Evolutionary conservation across 2,888 invertebrate genomes (phyloP).

Genomic region (Thera britannica): DNA sequence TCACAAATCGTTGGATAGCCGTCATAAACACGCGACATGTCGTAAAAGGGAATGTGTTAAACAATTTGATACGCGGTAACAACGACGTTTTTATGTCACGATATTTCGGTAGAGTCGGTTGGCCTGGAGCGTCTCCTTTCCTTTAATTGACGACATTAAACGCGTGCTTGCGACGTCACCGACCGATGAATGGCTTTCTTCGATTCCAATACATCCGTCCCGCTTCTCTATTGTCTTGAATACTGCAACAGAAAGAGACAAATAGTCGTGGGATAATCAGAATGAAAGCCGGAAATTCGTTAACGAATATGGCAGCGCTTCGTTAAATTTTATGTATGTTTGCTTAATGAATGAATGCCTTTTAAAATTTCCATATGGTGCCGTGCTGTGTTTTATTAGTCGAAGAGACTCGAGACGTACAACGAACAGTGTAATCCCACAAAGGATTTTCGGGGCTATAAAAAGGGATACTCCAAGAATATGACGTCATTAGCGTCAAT

Average conservation of each 20-base stretch:
- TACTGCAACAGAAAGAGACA: slow-evolving; percentile 52
- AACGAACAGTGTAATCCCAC: slow-evolving; percentile 49
- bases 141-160: slow-evolving; percentile 80
- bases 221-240: slow-evolving; percentile 45
- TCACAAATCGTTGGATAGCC: slow-evolving; percentile 67
- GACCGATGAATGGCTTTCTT: slow-evolving; percentile 66
- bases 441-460: slow-evolving; percentile 51
- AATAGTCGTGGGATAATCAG: slow-evolving; percentile 64
- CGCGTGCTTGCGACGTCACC: slow-evolving; percentile 72
- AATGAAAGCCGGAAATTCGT: slow-evolving; percentile 81
- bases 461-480: slow-evolving; percentile 48
- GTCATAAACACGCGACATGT: slow-evolving; percentile 72
- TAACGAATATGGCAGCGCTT: slow-evolving; percentile 80
- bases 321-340: slow-evolving; percentile 82
- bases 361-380: slow-evolving; percentile 77
- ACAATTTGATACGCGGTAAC: slow-evolving; percentile 78
- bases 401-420: slow-evolving; percentile 49
- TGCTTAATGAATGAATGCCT: slow-evolving; percentile 80
- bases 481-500: slow-evolving; percentile 60
- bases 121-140: slow-evolving; percentile 56
- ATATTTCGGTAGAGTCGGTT: slow-evolving; percentile 69
- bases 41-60: slow-evolving; percentile 78
- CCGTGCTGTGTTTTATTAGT: slow-evolving; percentile 57
- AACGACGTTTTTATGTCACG: slow-evolving; percentile 77
- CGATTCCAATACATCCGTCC: slow-evolving; percentile 49